Evolutionary conservation across 2,113 vertebrate species (phyloP), one percentile per base, ranked within the genome.

Genomic region (Toxotes jaculatrix): DNA sequence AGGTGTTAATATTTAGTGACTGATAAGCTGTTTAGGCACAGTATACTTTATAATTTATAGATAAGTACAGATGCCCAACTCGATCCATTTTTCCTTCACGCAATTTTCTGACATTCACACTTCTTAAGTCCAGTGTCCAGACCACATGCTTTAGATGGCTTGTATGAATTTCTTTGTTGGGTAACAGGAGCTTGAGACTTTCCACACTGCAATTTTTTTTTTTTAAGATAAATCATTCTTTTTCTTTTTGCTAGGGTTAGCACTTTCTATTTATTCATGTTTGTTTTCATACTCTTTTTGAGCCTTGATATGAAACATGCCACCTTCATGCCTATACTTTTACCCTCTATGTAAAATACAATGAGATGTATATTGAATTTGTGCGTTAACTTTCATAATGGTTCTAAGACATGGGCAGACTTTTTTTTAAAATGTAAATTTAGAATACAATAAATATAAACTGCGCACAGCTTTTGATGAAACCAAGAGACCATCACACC

Each of bases 181-280:
- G 34, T 68, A 80, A 62, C 67, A 53, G 86, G 79, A 81, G 78
- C 69, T 70, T 42, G 38, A 91, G 63, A 82, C 74, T 77, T 89
- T 79, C 57, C 82, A 83, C 63, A 7, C 80, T 85, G 77, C 84
- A 64, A 11, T 34, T 60, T 57, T 19, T 51, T 64, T 63, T n/a
- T 73, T 76, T 51, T 70, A 93, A 92, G 91, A 91, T 47, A 82
- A 68, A 79, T 74, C 49, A 36, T 85, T 92, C 89, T 95, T 92
- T 0, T 93, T 95, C 88, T 92, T 93, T 96, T 79, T 94, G 95
- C 95, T 96, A 93, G 95, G 81, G 90, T 94, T 91, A 96, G 97
- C 96, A 98, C 96, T 96, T 98, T 97, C 95, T 97, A 98, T 98
- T 98, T 98, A 98, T 98, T 97, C 78, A 38, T 92, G 62, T 90